Evolutionary conservation across 2,113 vertebrate species (phyloP).

Genomic region (Puffinus mauretanicus): DNA sequence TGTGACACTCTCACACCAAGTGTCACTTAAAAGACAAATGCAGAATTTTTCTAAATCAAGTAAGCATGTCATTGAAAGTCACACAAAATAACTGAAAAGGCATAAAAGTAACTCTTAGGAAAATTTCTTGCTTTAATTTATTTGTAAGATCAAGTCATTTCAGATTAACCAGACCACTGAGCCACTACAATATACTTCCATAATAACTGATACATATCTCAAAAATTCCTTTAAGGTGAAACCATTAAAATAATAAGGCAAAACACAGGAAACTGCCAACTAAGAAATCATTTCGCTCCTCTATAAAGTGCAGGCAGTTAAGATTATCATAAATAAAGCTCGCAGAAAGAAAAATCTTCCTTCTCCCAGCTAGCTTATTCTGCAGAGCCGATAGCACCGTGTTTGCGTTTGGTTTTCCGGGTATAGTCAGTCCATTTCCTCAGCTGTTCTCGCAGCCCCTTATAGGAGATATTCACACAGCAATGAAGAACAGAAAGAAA

Average conservation of each 20-base stretch:
- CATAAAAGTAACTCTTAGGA: not conserved
- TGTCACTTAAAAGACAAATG: not conserved
- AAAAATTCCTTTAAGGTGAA: not conserved
- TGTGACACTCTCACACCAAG: not conserved
- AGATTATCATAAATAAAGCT: not conserved
- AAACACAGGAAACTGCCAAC: not conserved
- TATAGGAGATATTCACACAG: not conserved
- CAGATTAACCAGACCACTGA: not conserved
- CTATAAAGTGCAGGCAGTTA: not conserved
- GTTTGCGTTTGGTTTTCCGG: not conserved
- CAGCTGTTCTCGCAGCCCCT: not conserved
- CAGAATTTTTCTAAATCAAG: not conserved
- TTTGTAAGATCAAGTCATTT: not conserved
- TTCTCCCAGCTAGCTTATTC: not conserved
- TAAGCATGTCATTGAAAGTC: not conserved
- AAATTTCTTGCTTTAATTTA: not conserved
- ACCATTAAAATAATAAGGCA: not conserved
- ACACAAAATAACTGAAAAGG: not conserved
- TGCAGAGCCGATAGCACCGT: accelerated
- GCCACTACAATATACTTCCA: not conserved
- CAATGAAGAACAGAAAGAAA: not conserved
- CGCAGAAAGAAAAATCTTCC: not conserved
- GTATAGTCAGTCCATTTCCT: not conserved
- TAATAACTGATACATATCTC: not conserved
- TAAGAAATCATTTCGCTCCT: not conserved